Evolutionary conservation across 2,797 vertebrate species (phyloP), one percentile per base, ranked within the genome.

Genomic region (Typhlichthys eigenmanni): DNA sequence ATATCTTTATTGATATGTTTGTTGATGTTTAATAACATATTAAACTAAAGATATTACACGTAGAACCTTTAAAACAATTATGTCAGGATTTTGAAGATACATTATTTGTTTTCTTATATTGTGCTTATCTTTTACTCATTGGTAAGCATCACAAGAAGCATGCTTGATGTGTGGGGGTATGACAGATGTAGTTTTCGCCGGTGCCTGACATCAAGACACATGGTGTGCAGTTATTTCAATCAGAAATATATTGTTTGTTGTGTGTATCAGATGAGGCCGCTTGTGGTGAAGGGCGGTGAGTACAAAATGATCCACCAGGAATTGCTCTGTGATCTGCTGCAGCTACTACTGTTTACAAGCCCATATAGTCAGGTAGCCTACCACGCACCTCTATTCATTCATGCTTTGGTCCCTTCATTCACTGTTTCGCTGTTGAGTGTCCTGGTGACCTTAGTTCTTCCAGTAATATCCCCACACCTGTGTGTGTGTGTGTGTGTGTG

Each of bases 261-360:
- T 50, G 19, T 52, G 29, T 58, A 48, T 60, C 73, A 99, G 97
- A 91, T 98, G 87, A 92, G 96, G 82, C 98, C 93, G 64, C 91
- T 98, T 80, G 94, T 96, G 1, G 95, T 96, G 62, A 96, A 99
- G 68, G 96, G 96, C 67, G 95, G 94, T 70, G 94, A 95, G 85
- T 99, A 98, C 76, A 98, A 95, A 91, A 92, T 90, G 59, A 85
- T 96, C 68, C 96, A 99, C 83, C 95, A 94, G 74, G 92, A 96
- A 79, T 90, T 98, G 85, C 94, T 99, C 60, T 93, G 92, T 81
- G 95, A 98, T 84, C 95, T 98, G 69, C 79, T 24, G 24, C 24
- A 24, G 24, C 24, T 99, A 74, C 94, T 93, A 55, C 92, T 99
- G 79, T 98, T 96, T 24, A 98, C 96, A 50, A 99, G 96, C 91